phyloP scores from a whole-genome alignment of 2,797 vertebrate genomes.

The Gadopsis marmoratus region DNA sequence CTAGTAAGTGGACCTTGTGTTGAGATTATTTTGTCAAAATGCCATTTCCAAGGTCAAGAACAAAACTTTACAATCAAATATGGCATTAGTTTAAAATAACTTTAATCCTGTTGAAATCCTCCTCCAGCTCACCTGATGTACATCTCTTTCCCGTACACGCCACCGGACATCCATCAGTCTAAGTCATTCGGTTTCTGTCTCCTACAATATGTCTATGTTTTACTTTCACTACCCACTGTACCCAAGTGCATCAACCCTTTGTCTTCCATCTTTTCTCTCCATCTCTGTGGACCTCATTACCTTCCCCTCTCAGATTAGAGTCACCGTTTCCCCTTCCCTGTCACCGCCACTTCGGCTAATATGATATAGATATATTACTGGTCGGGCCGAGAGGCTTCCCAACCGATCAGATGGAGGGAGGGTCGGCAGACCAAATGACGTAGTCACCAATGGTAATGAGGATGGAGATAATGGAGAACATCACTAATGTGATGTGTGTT shows the following conservation, averaged over 20 bases:
- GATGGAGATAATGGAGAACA: neutral
- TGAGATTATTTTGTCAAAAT: neutral
- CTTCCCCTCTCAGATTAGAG: slow-evolving; percentile 29
- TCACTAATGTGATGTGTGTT: slow-evolving; percentile 9
- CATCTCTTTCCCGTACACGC: neutral
- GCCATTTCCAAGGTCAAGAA: neutral
- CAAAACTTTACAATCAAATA: neutral
- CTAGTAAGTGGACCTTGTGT: neutral
- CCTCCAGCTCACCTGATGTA: no score
- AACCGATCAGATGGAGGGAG: slow-evolving; percentile 17
- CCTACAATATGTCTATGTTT: neutral
- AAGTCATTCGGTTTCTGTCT: neutral
- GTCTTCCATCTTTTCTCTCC: neutral
- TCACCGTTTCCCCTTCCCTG: slow-evolving; percentile 28
- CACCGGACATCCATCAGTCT: neutral
- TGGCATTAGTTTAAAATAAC: neutral
- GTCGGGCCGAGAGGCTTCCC: slow-evolving; percentile 6
- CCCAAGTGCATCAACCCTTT: neutral
- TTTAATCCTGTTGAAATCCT: neutral
- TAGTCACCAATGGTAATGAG: slow-evolving; percentile 3
- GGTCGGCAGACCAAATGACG: neutral
- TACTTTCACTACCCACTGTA: slow-evolving; percentile 1
- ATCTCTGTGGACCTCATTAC: slow-evolving; percentile 65
- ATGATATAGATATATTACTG: slow-evolving; percentile 39
- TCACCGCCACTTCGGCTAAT: slow-evolving; percentile 47